Evolutionary conservation across 2,797 vertebrate genomes (phyloP), one percentile per base, ranked within the genome.

Genomic region (Diplodus puntazzo): DNA sequence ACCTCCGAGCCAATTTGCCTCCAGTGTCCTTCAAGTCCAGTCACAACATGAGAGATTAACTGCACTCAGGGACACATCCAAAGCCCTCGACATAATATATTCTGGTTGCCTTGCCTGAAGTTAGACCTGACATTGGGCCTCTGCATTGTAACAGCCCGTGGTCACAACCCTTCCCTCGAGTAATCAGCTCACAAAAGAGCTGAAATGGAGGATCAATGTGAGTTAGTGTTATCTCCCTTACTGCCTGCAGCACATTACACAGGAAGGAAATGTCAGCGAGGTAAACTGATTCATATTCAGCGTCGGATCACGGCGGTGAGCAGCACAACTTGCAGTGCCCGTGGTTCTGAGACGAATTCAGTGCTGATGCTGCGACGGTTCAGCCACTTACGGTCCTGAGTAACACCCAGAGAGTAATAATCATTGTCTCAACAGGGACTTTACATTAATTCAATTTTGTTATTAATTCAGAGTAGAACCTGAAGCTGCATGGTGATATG

Each of bases 191-290:
- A 89, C 87, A 90, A 90, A 89, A 90, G 84, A 76, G 80, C 73
- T 84, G 85, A 89, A 88, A 90, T 59, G 73, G 86, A 77, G 77
- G 83, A 93, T 94, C 90, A 89, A 89, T 92, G 87, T 78, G 84
- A 77, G 83, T 92, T 91, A 87, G 81, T 45, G 80, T 88, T 93
- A 93, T 92, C 89, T 85, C 73, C 69, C 61, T 79, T 17, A 43
- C 53, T 65, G 84, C 89, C 87, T 63, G 62, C 57, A 79, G 81
- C 74, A 27, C 2, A 34, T 81, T 48, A 71, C 70, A 65, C 80
- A 82, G 64, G 81, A 66, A 80, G 75, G 77, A 83, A 80, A 83
- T 64, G 83, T 79, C 82, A 84, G 39, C 4, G 49, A 84, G 58
- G 60, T 75, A 57, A 79, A 89, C 68, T 71, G 76, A 87, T 87